phyloP scores from a whole-genome alignment of 2,797 vertebrate genomes.

The Cygnus olor region DNA sequence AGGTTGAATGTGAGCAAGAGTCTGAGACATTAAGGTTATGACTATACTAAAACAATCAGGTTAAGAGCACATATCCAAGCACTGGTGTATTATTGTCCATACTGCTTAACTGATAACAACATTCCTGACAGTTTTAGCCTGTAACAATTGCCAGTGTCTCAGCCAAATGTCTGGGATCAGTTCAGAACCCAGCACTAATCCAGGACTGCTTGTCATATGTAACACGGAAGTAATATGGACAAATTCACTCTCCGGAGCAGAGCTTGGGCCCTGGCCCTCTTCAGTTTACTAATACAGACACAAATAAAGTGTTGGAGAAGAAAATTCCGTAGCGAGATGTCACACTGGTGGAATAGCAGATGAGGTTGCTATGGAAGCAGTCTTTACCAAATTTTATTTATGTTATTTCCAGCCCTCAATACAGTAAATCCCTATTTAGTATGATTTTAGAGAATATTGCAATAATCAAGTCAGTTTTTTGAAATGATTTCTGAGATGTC shows the following conservation, averaged over 20 bases:
- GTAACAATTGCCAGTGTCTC: not conserved
- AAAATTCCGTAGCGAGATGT: not conserved
- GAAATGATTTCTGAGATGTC: not conserved
- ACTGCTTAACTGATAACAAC: not conserved
- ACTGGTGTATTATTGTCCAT: accelerated
- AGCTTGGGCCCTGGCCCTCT: not conserved
- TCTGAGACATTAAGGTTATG: not conserved
- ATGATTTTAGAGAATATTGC: not conserved
- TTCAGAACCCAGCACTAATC: not conserved
- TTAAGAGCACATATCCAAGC: not conserved
- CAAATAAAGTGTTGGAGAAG: not conserved
- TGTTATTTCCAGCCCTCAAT: not conserved
- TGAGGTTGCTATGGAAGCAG: not conserved
- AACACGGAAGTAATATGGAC: not conserved
- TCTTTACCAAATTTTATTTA: not conserved
- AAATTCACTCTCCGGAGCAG: not conserved
- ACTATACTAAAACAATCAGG: not conserved
- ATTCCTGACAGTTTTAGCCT: not conserved
- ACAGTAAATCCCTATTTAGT: not conserved
- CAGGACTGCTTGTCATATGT: not conserved
- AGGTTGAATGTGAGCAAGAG: not conserved
- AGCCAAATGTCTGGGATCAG: not conserved
- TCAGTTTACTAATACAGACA: not conserved
- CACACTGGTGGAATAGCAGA: not conserved
- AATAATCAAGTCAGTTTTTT: not conserved